These are phyloP conservation scores for Festucalex cinctus DNA, from an alignment of 2,113 vertebrate genomes.

Conservation along the genomic window DNA sequence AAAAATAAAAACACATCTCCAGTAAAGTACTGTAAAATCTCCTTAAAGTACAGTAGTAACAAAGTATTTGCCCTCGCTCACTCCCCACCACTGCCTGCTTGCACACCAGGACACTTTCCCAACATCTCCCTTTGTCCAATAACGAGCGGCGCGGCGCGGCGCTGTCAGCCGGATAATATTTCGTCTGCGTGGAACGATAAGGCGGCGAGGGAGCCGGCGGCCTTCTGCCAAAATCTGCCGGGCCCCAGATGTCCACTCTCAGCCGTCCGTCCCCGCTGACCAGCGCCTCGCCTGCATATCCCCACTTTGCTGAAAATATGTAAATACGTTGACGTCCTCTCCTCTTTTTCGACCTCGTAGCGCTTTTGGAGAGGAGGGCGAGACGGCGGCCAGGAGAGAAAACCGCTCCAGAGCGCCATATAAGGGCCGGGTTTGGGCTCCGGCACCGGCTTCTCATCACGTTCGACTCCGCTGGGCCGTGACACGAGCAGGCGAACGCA, in stretches of 20 bases:
- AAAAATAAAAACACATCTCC: not conserved
- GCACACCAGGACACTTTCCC: conserved; percentile 8
- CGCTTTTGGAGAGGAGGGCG: conserved; percentile 64
- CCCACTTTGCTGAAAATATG: conserved; percentile 74
- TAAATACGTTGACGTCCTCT: conserved; percentile 79
- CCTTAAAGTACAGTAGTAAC: not conserved
- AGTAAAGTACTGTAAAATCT: not conserved
- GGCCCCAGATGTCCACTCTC: conserved; percentile 66
- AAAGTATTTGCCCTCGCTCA: not conserved
- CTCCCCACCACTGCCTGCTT: conserved; percentile 1
- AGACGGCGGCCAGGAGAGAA: conserved; percentile 70
- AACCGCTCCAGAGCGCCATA: conserved; percentile 75
- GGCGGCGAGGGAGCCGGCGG: conserved; percentile 37
- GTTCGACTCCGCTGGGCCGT: conserved; percentile 67
- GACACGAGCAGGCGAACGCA: conserved; percentile 57
- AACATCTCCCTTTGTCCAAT: conserved; percentile 20
- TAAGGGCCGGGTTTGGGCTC: conserved; percentile 77
- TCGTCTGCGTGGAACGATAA: conserved; percentile 36
- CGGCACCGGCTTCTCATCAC: conserved; percentile 74
- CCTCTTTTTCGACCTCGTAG: conserved; percentile 67
- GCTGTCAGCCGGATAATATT: conserved; percentile 45
- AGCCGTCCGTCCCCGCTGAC: conserved; percentile 65
- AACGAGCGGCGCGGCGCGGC: conserved; percentile 20
- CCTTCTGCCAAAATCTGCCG: conserved; percentile 28
- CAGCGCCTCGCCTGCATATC: conserved; percentile 62